These are phyloP conservation scores for Heloderma charlesbogerti DNA, from an alignment of 2,113 vertebrate genomes.

Conservation along the genomic window DNA sequence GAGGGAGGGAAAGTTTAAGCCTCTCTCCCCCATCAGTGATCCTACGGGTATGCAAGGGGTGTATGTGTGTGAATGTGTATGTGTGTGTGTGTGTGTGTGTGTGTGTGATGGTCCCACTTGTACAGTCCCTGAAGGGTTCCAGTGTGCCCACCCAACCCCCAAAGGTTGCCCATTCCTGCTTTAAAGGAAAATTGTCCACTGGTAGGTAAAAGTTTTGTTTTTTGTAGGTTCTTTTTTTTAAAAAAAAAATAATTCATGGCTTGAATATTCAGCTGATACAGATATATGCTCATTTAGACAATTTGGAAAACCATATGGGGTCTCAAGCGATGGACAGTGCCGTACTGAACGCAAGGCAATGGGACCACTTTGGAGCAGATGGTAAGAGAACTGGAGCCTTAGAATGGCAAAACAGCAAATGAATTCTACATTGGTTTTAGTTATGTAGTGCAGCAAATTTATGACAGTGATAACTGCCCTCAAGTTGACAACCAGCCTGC, in stretches of 20 bases:
- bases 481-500: not conserved
- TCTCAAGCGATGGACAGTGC: not conserved
- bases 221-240: too few species aligned
- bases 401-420: not conserved
- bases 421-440: not conserved
- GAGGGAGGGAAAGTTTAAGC: too few species aligned
- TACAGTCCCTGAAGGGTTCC: too few species aligned
- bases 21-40: too few species aligned
- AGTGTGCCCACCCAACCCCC: not conserved
- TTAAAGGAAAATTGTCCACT: not conserved
- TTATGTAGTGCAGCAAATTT: accelerated
- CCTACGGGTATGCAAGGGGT: too few species aligned
- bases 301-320: not conserved
- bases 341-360: not conserved
- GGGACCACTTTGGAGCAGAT: not conserved
- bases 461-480: not conserved
- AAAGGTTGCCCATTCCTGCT: not conserved
- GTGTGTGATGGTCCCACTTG: too few species aligned
- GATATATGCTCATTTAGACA: not conserved
- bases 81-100: too few species aligned
- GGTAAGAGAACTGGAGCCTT: not conserved
- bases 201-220: not conserved
- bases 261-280: not conserved
- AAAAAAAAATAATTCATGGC: not conserved
- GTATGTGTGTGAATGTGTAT: too few species aligned